Evolutionary conservation across 2,888 invertebrate genomes (phyloP).

Genomic region (Philonicus albiceps): DNA sequence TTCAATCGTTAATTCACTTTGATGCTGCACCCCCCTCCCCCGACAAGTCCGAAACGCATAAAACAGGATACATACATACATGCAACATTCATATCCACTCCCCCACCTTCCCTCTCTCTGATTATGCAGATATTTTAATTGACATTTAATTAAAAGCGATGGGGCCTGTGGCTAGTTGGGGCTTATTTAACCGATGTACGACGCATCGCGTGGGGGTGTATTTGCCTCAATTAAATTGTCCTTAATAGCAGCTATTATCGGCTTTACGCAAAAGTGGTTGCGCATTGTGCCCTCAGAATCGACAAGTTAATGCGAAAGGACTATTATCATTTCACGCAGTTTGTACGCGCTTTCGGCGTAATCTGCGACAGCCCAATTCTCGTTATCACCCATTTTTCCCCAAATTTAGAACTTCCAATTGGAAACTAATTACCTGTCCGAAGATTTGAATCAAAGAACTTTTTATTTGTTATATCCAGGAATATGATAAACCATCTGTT

Average conservation of each 20-base stretch:
- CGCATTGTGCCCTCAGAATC: neutral
- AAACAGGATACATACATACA: neutral
- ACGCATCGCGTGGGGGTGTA: neutral
- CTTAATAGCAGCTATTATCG: constrained; percentile 21
- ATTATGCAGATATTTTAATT: constrained; percentile 19
- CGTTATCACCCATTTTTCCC: neutral
- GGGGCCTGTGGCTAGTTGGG: neutral
- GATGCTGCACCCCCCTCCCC: neutral
- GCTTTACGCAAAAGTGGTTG: constrained; percentile 14
- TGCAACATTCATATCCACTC: neutral
- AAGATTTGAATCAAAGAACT: neutral
- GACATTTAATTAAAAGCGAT: constrained; percentile 21
- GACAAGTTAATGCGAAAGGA: neutral
- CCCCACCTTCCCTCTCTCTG: neutral
- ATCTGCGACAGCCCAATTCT: neutral
- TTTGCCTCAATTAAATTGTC: constrained; percentile 17
- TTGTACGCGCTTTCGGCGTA: neutral
- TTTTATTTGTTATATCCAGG: too few relatives aligned
- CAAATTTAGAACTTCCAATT: neutral
- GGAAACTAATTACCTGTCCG: neutral
- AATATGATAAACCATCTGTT: too few relatives aligned
- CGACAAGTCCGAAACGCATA: neutral
- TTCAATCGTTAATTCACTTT: constrained; percentile 2
- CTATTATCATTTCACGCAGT: neutral
- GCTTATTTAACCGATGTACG: constrained; percentile 20